A percentile compares a stretch with the other conserved stretches of the same genome.
These are phyloP conservation scores for Lacanobia wlatinum DNA, from an alignment of 2,888 invertebrate genomes.

Conservation along the genomic window DNA sequence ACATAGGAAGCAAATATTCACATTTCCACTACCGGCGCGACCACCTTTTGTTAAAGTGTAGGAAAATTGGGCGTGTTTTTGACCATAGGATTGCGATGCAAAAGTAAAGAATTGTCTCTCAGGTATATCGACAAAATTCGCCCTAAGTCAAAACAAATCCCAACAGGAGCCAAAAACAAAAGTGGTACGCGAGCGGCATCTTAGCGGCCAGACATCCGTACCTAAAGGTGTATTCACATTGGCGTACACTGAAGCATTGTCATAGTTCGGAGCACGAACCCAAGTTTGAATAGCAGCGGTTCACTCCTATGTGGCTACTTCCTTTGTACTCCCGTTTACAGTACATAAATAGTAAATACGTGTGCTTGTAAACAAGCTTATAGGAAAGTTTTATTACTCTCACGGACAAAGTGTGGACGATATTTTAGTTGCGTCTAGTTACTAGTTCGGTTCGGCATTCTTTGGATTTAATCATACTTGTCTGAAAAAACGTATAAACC, in stretches of 20 bases:
- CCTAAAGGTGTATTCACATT: conserved; percentile 85
- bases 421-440: conserved; percentile 56
- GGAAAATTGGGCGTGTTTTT: too few relatives aligned
- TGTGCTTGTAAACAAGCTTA: conserved; percentile 82
- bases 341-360: conserved; percentile 84
- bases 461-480: conserved; percentile 15
- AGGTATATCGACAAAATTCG: not conserved
- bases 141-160: not conserved
- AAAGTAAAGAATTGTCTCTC: too few relatives aligned
- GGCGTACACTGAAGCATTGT: conserved; percentile 85
- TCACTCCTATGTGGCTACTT: conserved; percentile 80
- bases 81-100: too few relatives aligned
- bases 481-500: not conserved
- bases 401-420: conserved; percentile 61
- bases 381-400: conserved; percentile 80
- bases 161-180: conserved; percentile 23
- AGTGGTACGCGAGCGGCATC: conserved; percentile 66
- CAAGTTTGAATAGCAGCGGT: conserved; percentile 80
- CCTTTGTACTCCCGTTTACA: conserved; percentile 83
- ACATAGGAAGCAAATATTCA: too few relatives aligned
- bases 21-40: too few relatives aligned
- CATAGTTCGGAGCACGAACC: conserved; percentile 81
- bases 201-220: conserved; percentile 74
- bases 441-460: conserved; percentile 15
- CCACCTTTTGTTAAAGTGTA: too few relatives aligned